Percentiles rank a stretch among this genome's conserved stretches.
Evolutionary conservation across 2,888 invertebrate genomes (phyloP).

Genomic region (Epirrhoe tristata): DNA sequence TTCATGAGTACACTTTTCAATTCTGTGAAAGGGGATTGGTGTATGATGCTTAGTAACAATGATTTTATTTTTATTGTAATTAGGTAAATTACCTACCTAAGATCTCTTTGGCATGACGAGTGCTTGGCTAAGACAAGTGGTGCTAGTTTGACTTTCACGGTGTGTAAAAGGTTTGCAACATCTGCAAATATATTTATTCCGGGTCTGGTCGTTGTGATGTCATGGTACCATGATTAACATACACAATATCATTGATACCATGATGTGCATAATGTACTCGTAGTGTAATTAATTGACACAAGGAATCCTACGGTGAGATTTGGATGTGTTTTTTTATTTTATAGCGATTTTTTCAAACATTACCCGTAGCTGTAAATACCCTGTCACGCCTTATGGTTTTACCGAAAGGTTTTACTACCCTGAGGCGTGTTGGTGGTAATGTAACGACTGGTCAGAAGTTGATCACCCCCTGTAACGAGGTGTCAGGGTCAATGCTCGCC

Average conservation of each 20-base stretch:
- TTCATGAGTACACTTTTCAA: slow-evolving; percentile 25
- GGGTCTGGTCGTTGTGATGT: too few relatives aligned
- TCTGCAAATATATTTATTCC: too few relatives aligned
- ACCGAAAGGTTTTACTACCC: slow-evolving; percentile 60
- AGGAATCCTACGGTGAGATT: too few relatives aligned
- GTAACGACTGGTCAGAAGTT: slow-evolving; percentile 59
- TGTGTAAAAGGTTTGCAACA: too few relatives aligned
- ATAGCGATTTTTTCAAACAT: background rate
- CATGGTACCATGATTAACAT: too few relatives aligned
- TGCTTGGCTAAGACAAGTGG: too few relatives aligned
- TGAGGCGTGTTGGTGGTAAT: slow-evolving; percentile 55
- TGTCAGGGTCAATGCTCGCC: slow-evolving; percentile 49
- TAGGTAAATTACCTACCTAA: background rate
- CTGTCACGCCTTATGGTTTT: slow-evolving; percentile 42
- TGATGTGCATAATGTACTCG: too few relatives aligned
- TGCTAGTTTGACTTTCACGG: too few relatives aligned
- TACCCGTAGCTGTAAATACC: background rate
- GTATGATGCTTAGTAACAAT: background rate
- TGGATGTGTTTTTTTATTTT: too few relatives aligned
- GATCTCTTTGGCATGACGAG: too few relatives aligned
- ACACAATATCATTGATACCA: too few relatives aligned
- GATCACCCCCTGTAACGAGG: slow-evolving; percentile 57
- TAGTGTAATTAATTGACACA: too few relatives aligned
- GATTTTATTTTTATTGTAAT: background rate
- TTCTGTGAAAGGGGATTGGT: slow-evolving; percentile 5